Base-by-base conservation (phyloP, 2,888 invertebrate genomes). In the Tipula helvola region DNA sequence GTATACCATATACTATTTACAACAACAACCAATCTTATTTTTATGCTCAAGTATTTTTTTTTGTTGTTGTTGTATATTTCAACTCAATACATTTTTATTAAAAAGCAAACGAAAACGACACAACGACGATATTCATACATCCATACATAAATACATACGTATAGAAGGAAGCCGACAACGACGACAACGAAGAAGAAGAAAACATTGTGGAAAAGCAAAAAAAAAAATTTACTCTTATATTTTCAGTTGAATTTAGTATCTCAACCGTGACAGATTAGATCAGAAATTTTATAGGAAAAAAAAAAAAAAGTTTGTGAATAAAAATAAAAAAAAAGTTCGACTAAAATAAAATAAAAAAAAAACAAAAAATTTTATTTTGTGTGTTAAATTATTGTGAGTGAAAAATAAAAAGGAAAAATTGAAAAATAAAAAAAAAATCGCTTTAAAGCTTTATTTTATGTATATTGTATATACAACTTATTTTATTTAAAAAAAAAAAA, bases 241-340 rank as follows among this genome's bases (percentile, higher is more conserved):
- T 84, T 41, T 84, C 41, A 84, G 84, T 84, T 84, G 36, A 39
- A 84, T 84, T 39, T 39, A 84, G 84, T 84, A 84, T 84, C 41
- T 84, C 84, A 84, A 84, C 84, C 84, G 84, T 84, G 41, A 84
- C 84, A 41, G 84, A 84, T 84, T 71, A 71, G 71, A 71, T 71
- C 71, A 71, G 71, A 71, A 71, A 28, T 71, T 71, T 71, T 71
- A 4, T 71, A 71, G 71, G 10, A 28, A 18, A 71, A 28, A 71
- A 71, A 52, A 71, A 28, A 71, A 71, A 52, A 28, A 57, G 12
- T 57, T n/a, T 18, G 57, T 57, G 0, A 52, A 52, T 16, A 52
- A 5, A 16, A 52, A 16, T 5, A 52, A 52, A 52, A 71, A 28
- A 71, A 71, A 71, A 71, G 71, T 71, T 71, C 71, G 28, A 71